Conservation (phyloP, 2,888 invertebrate genomes). For the Ophion slaviceki region DNA sequence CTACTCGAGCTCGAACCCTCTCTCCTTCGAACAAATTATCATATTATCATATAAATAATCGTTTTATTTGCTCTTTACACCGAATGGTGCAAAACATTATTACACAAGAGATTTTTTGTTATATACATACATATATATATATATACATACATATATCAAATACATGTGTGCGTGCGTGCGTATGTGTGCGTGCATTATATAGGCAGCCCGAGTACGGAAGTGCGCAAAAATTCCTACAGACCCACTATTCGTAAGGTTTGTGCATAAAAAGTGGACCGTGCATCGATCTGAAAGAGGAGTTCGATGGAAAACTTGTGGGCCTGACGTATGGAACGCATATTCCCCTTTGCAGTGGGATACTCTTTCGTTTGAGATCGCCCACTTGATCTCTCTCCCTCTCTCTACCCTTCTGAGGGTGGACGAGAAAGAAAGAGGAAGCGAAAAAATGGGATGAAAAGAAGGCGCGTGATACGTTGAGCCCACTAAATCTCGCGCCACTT, state of each 20-base stretch:
- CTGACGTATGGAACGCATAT: constrained; percentile 18
- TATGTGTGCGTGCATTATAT: too few species aligned
- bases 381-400: neutral
- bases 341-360: neutral
- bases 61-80: too few species aligned
- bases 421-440: constrained; percentile 26
- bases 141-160: too few species aligned
- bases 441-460: constrained; percentile 36
- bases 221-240: constrained; percentile 1
- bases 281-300: constrained; percentile 8
- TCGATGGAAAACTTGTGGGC: constrained; percentile 28
- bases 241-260: constrained; percentile 8
- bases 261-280: constrained; percentile 20
- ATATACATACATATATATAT: too few species aligned
- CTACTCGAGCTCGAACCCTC: neutral
- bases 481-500: constrained; percentile 69
- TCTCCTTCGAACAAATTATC: too few species aligned
- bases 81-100: too few species aligned
- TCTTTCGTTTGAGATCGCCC: constrained; percentile 4
- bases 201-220: too few species aligned
- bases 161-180: too few species aligned
- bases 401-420: neutral
- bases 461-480: constrained; percentile 50
- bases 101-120: too few species aligned
- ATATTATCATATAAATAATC: too few species aligned